Evolutionary conservation across 2,113 vertebrate species (phyloP).

Genomic region (Petrocephalus zakoni): DNA sequence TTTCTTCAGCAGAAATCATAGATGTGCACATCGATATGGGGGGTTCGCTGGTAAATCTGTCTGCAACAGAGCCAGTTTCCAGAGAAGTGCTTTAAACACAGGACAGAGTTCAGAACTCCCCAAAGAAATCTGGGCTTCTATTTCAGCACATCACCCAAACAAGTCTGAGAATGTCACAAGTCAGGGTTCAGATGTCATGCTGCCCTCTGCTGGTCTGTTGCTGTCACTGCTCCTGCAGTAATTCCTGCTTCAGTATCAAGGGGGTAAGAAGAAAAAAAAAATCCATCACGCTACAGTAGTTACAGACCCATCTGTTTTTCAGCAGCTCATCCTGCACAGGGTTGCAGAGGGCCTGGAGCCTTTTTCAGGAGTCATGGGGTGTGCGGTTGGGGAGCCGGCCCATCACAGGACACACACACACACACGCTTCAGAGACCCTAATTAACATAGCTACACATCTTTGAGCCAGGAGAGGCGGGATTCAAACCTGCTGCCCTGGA

Average conservation of each 20-base stretch:
- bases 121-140: slow-evolving; percentile 13
- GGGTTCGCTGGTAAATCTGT: neutral
- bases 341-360: neutral
- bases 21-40: neutral
- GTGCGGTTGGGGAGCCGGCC: neutral
- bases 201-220: slow-evolving; percentile 40
- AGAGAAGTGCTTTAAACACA: slow-evolving; percentile 20
- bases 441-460: too few species aligned
- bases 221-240: neutral
- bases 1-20: neutral
- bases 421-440: too few species aligned
- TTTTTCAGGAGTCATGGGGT: neutral
- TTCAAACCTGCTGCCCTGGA: neutral
- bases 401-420: neutral
- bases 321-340: neutral
- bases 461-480: too few species aligned
- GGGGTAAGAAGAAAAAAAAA: neutral
- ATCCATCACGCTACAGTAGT: neutral
- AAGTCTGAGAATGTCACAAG: neutral
- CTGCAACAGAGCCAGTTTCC: neutral
- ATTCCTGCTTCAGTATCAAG: neutral
- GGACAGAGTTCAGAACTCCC: slow-evolving; percentile 14
- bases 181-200: neutral
- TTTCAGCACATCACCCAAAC: slow-evolving; percentile 13
- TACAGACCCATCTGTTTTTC: neutral